Evolutionary conservation across 2,888 invertebrate species (phyloP).

Genomic region (Zeuzera pyrina): DNA sequence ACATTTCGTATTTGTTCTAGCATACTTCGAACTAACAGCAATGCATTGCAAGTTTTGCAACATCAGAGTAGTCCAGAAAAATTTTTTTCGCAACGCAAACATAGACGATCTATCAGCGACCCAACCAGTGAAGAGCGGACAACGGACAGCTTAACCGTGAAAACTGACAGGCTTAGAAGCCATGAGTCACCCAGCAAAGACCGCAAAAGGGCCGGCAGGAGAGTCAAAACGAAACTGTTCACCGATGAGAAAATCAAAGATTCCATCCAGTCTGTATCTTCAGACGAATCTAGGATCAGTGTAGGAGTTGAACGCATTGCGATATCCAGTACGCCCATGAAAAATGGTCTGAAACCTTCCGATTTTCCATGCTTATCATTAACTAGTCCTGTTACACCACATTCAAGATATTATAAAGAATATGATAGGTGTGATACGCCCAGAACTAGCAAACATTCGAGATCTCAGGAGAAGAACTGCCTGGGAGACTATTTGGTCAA

Average conservation of each 20-base stretch:
- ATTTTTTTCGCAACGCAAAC: slow-evolving; percentile 35
- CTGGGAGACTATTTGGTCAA: slow-evolving; percentile 49
- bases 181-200: slow-evolving; percentile 56
- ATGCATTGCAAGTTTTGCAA: slow-evolving; percentile 42
- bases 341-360: slow-evolving; percentile 35
- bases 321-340: slow-evolving; percentile 53
- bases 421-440: slow-evolving; percentile 56
- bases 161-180: slow-evolving; percentile 29
- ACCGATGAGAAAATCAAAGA: slow-evolving; percentile 50
- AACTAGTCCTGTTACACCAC: slow-evolving; percentile 48
- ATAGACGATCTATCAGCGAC: slow-evolving; percentile 51
- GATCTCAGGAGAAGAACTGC: slow-evolving; percentile 49
- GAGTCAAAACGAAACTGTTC: slow-evolving; percentile 58
- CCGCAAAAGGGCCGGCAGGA: slow-evolving; percentile 35
- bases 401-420: slow-evolving; percentile 20
- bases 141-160: slow-evolving; percentile 36
- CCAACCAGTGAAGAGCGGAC: slow-evolving; percentile 50
- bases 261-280: slow-evolving; percentile 36
- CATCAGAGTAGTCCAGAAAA: slow-evolving; percentile 55
- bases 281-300: slow-evolving; percentile 49
- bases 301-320: slow-evolving; percentile 36
- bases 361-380: slow-evolving; percentile 33
- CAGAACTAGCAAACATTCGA: slow-evolving; percentile 36
- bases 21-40: slow-evolving; percentile 51
- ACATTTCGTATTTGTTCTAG: too few species aligned